A percentile compares a stretch with the other conserved stretches of the same genome.
Conservation (phyloP, 2,113 vertebrate genomes). For the Amphilophus citrinellus region DNA sequence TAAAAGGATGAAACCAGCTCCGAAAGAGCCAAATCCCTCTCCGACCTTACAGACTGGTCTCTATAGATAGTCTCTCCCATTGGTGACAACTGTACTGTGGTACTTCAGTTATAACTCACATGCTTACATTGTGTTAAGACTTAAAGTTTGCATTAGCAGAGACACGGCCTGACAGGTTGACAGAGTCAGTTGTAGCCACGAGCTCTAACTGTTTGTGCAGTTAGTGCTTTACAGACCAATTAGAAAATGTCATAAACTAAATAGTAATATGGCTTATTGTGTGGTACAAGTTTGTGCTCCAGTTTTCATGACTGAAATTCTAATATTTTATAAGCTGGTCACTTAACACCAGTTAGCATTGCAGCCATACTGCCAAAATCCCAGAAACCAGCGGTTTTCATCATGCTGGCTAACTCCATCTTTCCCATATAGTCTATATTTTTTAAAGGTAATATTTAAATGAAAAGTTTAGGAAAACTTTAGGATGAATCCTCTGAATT, state of each 20-base stretch:
- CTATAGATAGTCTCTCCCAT: not conserved
- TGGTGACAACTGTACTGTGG: not conserved
- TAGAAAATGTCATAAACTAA: not conserved
- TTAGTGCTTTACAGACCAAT: accelerated
- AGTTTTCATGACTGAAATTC: not conserved
- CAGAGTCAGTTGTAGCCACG: not conserved
- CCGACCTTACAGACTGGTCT: not conserved
- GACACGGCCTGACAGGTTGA: no score
- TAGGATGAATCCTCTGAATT: not conserved
- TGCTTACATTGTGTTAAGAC: not conserved
- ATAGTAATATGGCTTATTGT: not conserved
- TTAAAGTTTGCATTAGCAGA: not conserved
- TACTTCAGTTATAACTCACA: not conserved
- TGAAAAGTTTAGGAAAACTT: not conserved
- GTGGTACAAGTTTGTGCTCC: no score
- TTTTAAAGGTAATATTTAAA: not conserved
- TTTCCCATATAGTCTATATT: not conserved
- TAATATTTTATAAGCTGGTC: accelerated
- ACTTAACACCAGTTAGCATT: not conserved
- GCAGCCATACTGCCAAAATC: not conserved
- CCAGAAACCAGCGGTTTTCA: not conserved
- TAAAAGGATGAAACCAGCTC: not conserved
- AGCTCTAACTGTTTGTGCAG: not conserved
- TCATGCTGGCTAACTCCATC: accelerated
- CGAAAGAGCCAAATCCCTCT: not conserved